Percentiles rank a stretch among this genome's conserved stretches.
Conservation (phyloP, 2,797 vertebrate species). For the Thunnus albacares region DNA sequence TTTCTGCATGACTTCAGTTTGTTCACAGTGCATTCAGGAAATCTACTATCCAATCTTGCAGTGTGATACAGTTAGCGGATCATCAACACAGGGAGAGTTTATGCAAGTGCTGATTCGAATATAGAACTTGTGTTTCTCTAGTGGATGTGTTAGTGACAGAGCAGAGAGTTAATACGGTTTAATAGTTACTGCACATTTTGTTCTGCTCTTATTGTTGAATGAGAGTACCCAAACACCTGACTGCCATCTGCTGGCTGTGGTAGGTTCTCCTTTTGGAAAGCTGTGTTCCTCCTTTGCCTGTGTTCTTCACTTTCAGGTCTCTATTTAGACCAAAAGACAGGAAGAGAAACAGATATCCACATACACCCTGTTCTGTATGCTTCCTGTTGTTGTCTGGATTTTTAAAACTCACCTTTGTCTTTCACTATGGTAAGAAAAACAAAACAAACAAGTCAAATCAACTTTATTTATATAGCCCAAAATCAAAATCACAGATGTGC, state of each 20-base stretch:
- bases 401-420: too few species aligned
- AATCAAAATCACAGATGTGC: too few species aligned
- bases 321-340: background rate
- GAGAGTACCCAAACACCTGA: background rate
- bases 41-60: background rate
- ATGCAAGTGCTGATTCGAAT: background rate
- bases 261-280: background rate
- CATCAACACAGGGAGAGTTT: background rate
- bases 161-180: background rate
- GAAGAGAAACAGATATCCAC: background rate
- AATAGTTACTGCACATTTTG: conserved; percentile 28
- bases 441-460: too few species aligned
- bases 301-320: background rate
- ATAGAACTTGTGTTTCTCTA: background rate
- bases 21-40: conserved; percentile 10
- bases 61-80: background rate
- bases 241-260: conserved; percentile 70
- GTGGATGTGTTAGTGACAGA: background rate
- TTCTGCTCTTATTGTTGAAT: background rate
- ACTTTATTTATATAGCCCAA: too few species aligned
- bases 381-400: too few species aligned
- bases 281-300: background rate
- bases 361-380: background rate
- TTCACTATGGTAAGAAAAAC: too few species aligned
- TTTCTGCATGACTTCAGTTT: conserved; percentile 48